A percentile compares a stretch with the other conserved stretches of the same genome.
phyloP scores from a whole-genome alignment of 2,113 vertebrate species.

The Naja naja region DNA sequence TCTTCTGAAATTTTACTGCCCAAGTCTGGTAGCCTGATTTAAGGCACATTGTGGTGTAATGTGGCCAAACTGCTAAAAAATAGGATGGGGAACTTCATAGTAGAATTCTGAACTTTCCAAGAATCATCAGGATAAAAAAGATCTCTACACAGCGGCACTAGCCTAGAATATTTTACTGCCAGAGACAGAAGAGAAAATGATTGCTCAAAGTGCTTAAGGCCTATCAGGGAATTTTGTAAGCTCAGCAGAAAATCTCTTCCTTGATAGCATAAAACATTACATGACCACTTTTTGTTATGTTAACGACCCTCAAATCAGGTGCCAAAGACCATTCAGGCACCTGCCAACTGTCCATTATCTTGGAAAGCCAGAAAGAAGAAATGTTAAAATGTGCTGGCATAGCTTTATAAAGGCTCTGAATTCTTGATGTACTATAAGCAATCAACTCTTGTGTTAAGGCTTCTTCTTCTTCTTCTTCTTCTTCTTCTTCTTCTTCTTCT shows the following conservation, averaged over 20 bases:
- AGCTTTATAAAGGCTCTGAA: not conserved
- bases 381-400: not conserved
- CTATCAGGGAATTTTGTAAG: not conserved
- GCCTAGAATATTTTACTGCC: not conserved
- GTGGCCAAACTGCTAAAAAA: too few relatives aligned
- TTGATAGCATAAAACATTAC: not conserved
- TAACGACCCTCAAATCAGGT: not conserved
- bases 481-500: too few relatives aligned
- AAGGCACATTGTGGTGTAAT: not conserved
- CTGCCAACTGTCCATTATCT: not conserved
- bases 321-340: not conserved
- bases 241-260: not conserved
- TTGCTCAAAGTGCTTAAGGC: not conserved
- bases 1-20: not conserved
- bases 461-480: too few relatives aligned
- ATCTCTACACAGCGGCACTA: not conserved
- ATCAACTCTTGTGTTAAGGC: not conserved
- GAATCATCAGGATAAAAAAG: not conserved
- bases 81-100: not conserved
- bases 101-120: not conserved
- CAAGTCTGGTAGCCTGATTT: not conserved
- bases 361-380: not conserved
- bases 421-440: not conserved
- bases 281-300: not conserved
- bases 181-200: not conserved